Evolutionary conservation across 2,797 vertebrate species (phyloP), one percentile per base, ranked within the genome.

Genomic region (Coreius guichenoti): DNA sequence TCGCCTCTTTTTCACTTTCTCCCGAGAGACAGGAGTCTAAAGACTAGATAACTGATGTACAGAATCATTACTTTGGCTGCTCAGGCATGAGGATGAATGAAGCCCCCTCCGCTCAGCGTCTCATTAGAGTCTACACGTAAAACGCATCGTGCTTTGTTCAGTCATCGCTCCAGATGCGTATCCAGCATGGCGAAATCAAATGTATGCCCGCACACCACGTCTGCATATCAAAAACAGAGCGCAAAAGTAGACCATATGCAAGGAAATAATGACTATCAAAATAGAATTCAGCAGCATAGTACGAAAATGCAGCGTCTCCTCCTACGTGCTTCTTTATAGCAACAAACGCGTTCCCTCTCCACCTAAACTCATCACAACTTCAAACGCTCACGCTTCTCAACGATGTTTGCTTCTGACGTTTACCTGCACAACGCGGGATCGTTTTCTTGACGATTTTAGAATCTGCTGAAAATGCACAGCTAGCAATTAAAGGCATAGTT

Each of bases 31-130:
- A 92, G 89, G 89, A 92, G 92, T 92, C 93, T 94, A 94, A 95
- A 93, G 93, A 95, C 93, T 93, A 94, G 94, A 95, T 94, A 94
- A 94, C 93, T 94, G 94, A 94, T 93, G 93, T 93, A 94, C 92
- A 90, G 92, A 93, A 92, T 92, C 93, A 94, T 94, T 94, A 94
- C 90, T 82, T 88, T 86, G 86, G 92, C 91, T 91, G 92, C 92
- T 93, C 93, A 93, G 92, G 92, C 92, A 92, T 91, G 88, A 88
- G 91, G 91, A 94, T 94, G 92, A 91, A 92, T 90, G 89, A 88
- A 92, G 88, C 81, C 33, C 92, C 93, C 92, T 92, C 93, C 90
- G 80, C 91, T 91, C 92, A 88, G 90, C 90, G 88, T 92, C 89
- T 79, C 83, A 84, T 84, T 84, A 84, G 67, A 79, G 83, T 79